These are phyloP conservation scores for Himalopsyche anomala DNA, from an alignment of 2,888 invertebrate genomes.

Conservation along the genomic window DNA sequence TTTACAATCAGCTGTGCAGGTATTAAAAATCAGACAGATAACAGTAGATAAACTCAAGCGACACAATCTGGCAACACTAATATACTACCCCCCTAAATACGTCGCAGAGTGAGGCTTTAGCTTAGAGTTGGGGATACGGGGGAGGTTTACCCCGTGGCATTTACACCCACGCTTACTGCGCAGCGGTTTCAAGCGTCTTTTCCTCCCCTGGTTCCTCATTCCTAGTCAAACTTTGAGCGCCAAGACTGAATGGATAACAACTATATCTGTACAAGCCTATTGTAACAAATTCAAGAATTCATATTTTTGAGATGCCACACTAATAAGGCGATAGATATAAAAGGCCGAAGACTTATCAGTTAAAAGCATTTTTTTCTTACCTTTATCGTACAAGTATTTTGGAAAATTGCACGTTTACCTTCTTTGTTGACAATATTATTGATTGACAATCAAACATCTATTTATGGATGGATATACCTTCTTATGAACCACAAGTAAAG, in stretches of 20 bases:
- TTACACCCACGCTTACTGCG: conserved; percentile 63
- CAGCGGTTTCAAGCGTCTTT: conserved; percentile 41
- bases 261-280: background rate
- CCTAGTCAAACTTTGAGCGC: background rate
- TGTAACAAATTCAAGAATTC: background rate
- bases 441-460: no score
- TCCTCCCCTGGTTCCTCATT: background rate
- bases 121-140: background rate
- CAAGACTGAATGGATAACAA: background rate
- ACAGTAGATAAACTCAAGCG: no score
- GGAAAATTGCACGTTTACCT: no score
- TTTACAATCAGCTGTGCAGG: no score
- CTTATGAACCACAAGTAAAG: no score
- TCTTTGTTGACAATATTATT: no score
- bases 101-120: background rate
- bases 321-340: no score
- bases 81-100: background rate
- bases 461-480: no score
- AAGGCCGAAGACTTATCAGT: no score
- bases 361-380: no score
- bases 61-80: conserved; percentile 17
- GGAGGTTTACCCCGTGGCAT: conserved; percentile 60
- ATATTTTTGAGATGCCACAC: background rate
- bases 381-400: no score
- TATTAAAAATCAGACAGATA: no score